Evolutionary conservation across 1,140 invertebrate genomes (phyloP).

Genomic region (Zaprionus kolodkinae): DNA sequence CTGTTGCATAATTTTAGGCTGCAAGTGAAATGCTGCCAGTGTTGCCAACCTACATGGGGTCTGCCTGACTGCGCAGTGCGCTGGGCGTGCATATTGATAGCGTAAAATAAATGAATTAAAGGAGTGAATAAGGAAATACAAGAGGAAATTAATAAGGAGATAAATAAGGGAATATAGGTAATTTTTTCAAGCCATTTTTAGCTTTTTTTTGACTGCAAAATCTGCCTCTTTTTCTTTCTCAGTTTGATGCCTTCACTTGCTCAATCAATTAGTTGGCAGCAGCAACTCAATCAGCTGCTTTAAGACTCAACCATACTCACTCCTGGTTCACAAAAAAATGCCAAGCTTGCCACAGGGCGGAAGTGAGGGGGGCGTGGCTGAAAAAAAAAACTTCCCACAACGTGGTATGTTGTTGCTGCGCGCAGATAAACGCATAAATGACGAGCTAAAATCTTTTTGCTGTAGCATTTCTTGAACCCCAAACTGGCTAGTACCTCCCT

Average conservation of each 20-base stretch:
- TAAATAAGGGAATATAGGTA: too few species aligned
- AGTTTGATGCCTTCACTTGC: not conserved
- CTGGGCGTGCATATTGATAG: too few species aligned
- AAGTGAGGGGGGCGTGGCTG: conserved; percentile 37
- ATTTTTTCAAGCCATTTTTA: not conserved
- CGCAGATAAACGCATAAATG: conserved; percentile 81
- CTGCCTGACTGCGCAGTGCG: not conserved
- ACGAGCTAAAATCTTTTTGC: conserved; percentile 80
- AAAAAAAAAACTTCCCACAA: conserved; percentile 61
- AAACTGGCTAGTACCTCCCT: conserved; percentile 20
- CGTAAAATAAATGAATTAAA: too few species aligned
- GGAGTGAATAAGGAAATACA: too few species aligned
- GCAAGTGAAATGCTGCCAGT: conserved; percentile 10
- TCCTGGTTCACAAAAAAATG: not conserved
- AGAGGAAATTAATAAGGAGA: too few species aligned
- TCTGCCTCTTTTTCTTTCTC: not conserved
- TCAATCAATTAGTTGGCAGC: not conserved
- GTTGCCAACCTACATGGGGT: not conserved
- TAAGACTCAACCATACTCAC: not conserved
- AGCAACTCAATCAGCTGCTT: not conserved
- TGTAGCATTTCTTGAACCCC: conserved; percentile 38
- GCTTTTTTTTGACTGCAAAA: not conserved
- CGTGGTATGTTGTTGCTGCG: conserved; percentile 58
- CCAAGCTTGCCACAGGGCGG: not conserved
- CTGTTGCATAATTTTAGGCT: conserved; percentile 71